phyloP scores from a whole-genome alignment of 2,113 vertebrate genomes.

The Pelmatolapia mariae region DNA sequence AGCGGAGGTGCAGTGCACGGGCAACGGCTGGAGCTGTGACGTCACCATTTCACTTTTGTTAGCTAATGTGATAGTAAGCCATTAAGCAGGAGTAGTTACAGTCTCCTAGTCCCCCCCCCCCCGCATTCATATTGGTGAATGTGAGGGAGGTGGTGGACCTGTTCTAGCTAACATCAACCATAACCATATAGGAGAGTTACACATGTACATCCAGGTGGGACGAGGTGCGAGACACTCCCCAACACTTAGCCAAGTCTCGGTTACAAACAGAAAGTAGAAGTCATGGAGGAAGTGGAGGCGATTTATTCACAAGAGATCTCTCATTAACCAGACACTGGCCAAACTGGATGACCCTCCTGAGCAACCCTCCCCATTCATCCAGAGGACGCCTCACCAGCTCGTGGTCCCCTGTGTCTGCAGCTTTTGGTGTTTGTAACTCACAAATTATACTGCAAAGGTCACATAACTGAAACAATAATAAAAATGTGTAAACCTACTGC shows the following conservation, averaged over 20 bases:
- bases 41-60: neutral
- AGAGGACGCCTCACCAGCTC: neutral
- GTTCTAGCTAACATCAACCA: neutral
- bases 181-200: neutral
- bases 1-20: fast-evolving
- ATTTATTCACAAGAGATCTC: neutral
- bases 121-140: neutral
- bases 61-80: neutral
- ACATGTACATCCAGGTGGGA: neutral
- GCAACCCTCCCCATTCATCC: neutral
- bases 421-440: neutral
- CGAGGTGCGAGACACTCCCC: neutral
- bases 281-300: neutral
- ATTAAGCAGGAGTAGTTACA: neutral
- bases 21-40: neutral
- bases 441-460: neutral
- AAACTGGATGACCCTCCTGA: neutral
- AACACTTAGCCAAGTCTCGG: neutral
- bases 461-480: neutral
- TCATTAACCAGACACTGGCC: fast-evolving
- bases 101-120: fast-evolving
- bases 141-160: neutral
- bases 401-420: neutral
- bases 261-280: neutral
- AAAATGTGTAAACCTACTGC: neutral